Conservation (phyloP, 1,140 invertebrate species). For the Pogonognathellus flavescens region DNA sequence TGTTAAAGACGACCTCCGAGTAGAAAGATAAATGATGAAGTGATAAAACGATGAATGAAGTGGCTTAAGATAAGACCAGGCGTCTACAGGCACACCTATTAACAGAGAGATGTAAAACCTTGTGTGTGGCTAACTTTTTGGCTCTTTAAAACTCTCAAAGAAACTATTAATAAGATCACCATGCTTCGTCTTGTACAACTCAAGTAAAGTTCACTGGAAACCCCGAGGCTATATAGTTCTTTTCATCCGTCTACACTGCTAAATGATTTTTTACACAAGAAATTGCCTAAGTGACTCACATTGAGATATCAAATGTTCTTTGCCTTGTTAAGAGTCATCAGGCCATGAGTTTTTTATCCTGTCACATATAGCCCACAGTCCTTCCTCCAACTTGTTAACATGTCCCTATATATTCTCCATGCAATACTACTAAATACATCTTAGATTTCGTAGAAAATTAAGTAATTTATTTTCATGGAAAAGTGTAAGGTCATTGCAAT, state of each 20-base stretch:
- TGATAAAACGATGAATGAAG: conserved; percentile 64
- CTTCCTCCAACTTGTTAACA: too few relatives aligned
- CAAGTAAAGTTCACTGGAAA: not conserved
- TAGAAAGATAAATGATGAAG: conserved; percentile 63
- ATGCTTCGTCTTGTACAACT: conserved; percentile 6
- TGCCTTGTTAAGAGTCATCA: not conserved
- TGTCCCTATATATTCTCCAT: too few relatives aligned
- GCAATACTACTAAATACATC: too few relatives aligned
- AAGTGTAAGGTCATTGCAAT: too few relatives aligned
- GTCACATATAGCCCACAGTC: too few relatives aligned
- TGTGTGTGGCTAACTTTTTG: conserved; percentile 23
- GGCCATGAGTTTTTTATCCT: not conserved
- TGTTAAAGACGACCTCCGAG: conserved; percentile 27
- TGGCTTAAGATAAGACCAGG: conserved; percentile 53
- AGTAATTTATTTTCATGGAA: too few relatives aligned
- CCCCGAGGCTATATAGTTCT: not conserved
- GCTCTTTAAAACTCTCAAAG: conserved; percentile 13
- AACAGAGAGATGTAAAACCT: conserved; percentile 18
- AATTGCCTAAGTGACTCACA: not conserved
- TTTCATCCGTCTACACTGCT: not conserved
- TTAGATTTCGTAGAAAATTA: too few relatives aligned
- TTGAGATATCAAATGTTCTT: conserved; percentile 42
- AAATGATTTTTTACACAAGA: conserved; percentile 9
- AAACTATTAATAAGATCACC: conserved; percentile 41
- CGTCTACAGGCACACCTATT: conserved; percentile 43